phyloP scores from a whole-genome alignment of 2,888 invertebrate genomes.

The Diarsia rubi region DNA sequence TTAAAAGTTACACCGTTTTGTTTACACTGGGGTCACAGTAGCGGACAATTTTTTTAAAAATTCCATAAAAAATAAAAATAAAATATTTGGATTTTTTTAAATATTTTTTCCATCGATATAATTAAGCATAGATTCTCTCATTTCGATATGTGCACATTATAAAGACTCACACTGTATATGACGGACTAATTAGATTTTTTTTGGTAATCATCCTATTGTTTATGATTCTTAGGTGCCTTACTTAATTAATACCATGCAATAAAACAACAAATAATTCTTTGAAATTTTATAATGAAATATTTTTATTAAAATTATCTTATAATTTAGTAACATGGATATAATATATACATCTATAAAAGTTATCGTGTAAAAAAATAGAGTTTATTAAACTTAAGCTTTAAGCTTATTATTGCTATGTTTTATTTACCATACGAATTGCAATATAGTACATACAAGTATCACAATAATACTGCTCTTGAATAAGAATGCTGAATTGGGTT shows the following conservation, averaged over 20 bases:
- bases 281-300: background rate
- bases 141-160: too few relatives aligned
- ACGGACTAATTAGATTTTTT: too few relatives aligned
- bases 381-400: background rate
- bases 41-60: too few relatives aligned
- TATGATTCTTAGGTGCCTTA: too few relatives aligned
- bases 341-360: background rate
- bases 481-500: conserved; percentile 79
- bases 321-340: conserved; percentile 23
- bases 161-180: too few relatives aligned
- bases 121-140: too few relatives aligned
- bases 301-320: conserved; percentile 20
- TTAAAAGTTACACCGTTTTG: too few relatives aligned
- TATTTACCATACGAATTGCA: conserved; percentile 72
- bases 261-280: conserved; percentile 20
- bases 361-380: conserved; percentile 9
- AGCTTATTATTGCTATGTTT: background rate
- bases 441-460: conserved; percentile 75
- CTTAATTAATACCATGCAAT: conserved; percentile 10
- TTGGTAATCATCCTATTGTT: too few relatives aligned
- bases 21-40: too few relatives aligned
- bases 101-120: too few relatives aligned
- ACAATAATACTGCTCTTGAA: conserved; percentile 82
- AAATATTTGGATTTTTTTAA: too few relatives aligned
- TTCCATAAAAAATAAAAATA: too few relatives aligned